A percentile compares a stretch with the other conserved stretches of the same genome.
phyloP scores from a whole-genome alignment of 2,113 vertebrate genomes.

The Macrotis lagotis region DNA sequence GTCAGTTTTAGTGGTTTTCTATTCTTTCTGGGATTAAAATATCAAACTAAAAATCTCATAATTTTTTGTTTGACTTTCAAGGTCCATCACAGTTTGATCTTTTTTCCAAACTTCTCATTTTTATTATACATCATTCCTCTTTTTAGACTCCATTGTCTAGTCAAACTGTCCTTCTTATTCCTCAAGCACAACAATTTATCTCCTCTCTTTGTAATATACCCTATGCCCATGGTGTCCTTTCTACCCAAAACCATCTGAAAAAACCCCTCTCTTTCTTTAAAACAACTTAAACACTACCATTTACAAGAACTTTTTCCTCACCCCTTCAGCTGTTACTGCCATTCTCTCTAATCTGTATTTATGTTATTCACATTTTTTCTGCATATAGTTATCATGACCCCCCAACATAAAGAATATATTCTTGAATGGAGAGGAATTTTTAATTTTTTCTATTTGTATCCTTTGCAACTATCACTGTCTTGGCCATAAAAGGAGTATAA shows the following conservation, averaged over 20 bases:
- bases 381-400: not conserved
- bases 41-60: not conserved
- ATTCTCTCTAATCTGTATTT: not conserved
- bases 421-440: not conserved
- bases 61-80: not conserved
- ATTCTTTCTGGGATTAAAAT: not conserved
- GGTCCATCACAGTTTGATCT: not conserved
- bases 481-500: not conserved
- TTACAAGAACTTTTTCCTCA: not conserved
- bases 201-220: not conserved
- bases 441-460: not conserved
- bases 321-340: not conserved
- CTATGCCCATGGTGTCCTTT: not conserved
- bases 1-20: not conserved
- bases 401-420: not conserved
- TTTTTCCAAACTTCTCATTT: not conserved
- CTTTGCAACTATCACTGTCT: not conserved
- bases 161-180: not conserved
- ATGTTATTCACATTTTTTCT: not conserved
- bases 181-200: not conserved
- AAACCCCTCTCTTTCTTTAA: not conserved
- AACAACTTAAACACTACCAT: not conserved
- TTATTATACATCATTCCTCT: not conserved
- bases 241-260: not conserved
- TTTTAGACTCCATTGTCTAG: not conserved